Base-by-base conservation (phyloP, 2,888 invertebrate genomes). In the Philaethria dido region DNA sequence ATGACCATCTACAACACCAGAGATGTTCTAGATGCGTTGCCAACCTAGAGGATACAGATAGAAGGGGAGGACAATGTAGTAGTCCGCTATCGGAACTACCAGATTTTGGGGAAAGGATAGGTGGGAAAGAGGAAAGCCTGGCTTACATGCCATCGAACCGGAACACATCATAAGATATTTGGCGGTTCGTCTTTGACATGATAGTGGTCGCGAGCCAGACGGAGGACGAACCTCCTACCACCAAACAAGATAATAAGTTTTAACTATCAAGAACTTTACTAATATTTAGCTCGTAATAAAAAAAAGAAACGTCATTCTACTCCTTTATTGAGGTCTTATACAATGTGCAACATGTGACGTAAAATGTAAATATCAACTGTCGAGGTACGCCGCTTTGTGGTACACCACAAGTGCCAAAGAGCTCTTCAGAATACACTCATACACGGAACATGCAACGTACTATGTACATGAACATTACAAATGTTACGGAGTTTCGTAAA, bases 341-440 rank as follows among this genome's bases (percentile, higher is more conserved):
- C 42, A 45, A 45, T 45, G 60, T 45, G 45, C 14, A 60, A 60
- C 45, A 33, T 45, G 60, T 45, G 18, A 60, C 33, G 45, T 60
- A 60, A 60, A 60, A 60, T 60, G 60, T 60, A 60, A 60, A 60
- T 60, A 60, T 60, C 45, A 60, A 60, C 60, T 60, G 60, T 47
- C 18, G 45, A 60, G 45, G 60, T 6, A 60, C 45, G 60, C 45
- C 45, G 60, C 60, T 60, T 60, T 60, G 60, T 60, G 60, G 60
- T 60, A 45, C 45, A 60, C 45, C 60, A 60, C 29, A 29, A 60
- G 60, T 60, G 60, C 29, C 60, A 47, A 60, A 60, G 60, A 60
- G 60, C 60, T 60, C 60, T 60, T 47, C 60, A 60, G 60, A 45
- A 45, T 45, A 60, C 44, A 60, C 59, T 42, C n/a, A 29, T 59